Conservation (phyloP, 2,888 invertebrate genomes). For the Trachelus iudaicus region DNA sequence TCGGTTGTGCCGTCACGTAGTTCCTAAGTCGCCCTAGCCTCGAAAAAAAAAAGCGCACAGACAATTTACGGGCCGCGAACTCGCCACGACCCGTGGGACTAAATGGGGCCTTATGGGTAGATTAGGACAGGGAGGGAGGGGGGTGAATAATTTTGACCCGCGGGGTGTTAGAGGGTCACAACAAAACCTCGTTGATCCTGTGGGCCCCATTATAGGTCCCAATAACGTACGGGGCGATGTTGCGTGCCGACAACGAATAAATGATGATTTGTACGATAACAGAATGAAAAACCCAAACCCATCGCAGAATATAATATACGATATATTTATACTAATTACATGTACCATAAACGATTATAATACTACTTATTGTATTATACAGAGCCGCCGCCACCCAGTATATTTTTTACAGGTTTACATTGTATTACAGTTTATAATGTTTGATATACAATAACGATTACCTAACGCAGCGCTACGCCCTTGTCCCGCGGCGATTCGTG, state of each 20-base stretch:
- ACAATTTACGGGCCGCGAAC: background rate
- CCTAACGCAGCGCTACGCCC: slow-evolving; percentile 41
- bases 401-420: slow-evolving; percentile 67
- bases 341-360: slow-evolving; percentile 63
- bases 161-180: background rate
- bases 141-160: background rate
- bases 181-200: background rate
- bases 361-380: slow-evolving; percentile 65
- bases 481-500: slow-evolving; percentile 14
- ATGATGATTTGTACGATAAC: slow-evolving; percentile 40
- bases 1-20: slow-evolving; percentile 66
- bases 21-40: slow-evolving; percentile 66
- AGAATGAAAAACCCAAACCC: slow-evolving; percentile 34
- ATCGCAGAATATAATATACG: slow-evolving; percentile 59
- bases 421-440: slow-evolving; percentile 67
- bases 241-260: background rate
- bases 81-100: background rate
- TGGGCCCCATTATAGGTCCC: background rate
- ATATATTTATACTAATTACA: slow-evolving; percentile 62
- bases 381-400: slow-evolving; percentile 66
- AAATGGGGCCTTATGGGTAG: background rate
- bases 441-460: slow-evolving; percentile 65
- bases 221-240: background rate
- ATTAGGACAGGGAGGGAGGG: no score
- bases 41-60: slow-evolving; percentile 59